Conservation (phyloP, 2,797 vertebrate genomes). For the Callimico goeldii region DNA sequence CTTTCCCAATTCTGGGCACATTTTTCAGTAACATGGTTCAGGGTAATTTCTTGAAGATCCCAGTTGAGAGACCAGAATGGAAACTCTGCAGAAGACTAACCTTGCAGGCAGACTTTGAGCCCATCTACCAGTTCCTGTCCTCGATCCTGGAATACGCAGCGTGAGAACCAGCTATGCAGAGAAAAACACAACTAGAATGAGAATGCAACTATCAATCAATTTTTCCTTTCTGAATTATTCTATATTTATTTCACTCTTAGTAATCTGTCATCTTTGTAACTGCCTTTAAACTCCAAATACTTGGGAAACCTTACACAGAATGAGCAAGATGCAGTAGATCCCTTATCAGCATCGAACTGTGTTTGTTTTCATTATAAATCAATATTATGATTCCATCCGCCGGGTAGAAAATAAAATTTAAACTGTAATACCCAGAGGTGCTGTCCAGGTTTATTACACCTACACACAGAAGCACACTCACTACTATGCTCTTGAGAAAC, state of each 20-base stretch:
- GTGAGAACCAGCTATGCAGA: conserved; percentile 94
- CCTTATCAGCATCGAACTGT: rapidly evolving
- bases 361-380: not conserved
- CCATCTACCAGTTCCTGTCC: conserved; percentile 96
- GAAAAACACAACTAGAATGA: not conserved
- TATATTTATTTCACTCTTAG: not conserved
- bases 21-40: not conserved
- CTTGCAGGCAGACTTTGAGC: conserved; percentile 91
- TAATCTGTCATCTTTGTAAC: not conserved
- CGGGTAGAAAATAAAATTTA: not conserved
- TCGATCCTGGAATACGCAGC: conserved; percentile 92
- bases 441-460: too few species aligned
- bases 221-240: not conserved
- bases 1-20: not conserved
- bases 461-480: not conserved
- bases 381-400: rapidly evolving
- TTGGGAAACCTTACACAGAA: not conserved
- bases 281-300: not conserved
- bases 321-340: not conserved
- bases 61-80: not conserved
- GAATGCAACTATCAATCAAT: not conserved
- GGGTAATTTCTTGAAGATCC: not conserved
- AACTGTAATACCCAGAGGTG: not conserved
- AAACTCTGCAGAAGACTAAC: conserved; percentile 75
- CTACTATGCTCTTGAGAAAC: not conserved